Evolutionary conservation across 2,797 vertebrate species (phyloP).

Genomic region (Iguana delicatissima): DNA sequence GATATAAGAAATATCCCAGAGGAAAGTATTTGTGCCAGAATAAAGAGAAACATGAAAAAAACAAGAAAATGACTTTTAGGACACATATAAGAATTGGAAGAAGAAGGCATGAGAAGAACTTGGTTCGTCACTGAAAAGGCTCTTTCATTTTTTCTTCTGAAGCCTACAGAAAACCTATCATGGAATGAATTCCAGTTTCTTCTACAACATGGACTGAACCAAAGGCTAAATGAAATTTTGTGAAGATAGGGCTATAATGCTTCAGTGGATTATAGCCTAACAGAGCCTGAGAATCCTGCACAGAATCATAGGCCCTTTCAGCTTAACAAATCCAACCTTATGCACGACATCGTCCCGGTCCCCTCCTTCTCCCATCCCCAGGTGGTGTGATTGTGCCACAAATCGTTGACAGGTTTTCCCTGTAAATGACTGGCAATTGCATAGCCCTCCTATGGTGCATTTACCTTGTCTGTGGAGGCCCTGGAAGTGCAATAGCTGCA

Average conservation of each 20-base stretch:
- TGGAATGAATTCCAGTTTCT: neutral
- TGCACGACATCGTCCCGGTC: too few relatives aligned
- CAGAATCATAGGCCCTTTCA: too few relatives aligned
- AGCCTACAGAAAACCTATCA: neutral
- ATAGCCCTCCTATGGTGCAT: too few relatives aligned
- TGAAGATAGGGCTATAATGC: neutral
- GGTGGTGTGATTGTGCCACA: too few relatives aligned
- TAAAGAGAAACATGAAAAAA: neutral
- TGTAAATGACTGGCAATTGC: too few relatives aligned
- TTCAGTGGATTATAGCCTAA: neutral
- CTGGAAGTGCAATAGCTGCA: too few relatives aligned
- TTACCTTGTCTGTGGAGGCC: too few relatives aligned
- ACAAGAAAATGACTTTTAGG: neutral
- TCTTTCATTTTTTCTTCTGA: neutral
- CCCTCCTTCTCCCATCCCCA: too few relatives aligned
- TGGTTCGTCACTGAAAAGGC: neutral
- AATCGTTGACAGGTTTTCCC: too few relatives aligned
- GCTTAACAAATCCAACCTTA: too few relatives aligned
- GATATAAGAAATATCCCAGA: conserved; percentile 22
- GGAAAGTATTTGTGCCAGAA: conserved; percentile 7
- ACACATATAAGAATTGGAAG: neutral
- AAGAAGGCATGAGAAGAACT: neutral
- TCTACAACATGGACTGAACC: neutral
- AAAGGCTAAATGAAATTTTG: too few relatives aligned
- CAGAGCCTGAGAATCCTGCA: neutral